Evolutionary conservation across 92 coral and sea anemone species (phyloP), one percentile per base, ranked within the genome.

Genomic region (Plumapathes pennacea): DNA sequence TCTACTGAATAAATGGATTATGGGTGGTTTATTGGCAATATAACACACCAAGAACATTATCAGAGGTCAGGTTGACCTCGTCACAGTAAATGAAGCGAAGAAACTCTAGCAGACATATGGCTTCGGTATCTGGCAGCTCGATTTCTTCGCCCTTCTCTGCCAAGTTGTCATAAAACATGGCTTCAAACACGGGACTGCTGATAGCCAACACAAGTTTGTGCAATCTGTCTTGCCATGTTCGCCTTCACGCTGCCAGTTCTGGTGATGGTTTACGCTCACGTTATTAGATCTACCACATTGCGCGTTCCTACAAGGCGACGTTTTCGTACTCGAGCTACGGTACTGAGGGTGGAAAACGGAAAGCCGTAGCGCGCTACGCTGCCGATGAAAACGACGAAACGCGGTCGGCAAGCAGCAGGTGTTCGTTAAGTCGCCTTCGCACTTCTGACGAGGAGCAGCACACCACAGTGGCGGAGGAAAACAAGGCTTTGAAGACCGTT

Each of bases 61-160:
- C 82, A 37, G 58, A 47, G 49, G 82, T 79, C 68, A 71, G 40
- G 49, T 73, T 54, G 25, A 50, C 55, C 60, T 71, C 90, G 38
- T 83, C 85, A 18, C 55, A 57, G 32, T 83, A 77, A 10, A 83
- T 24, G 46, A 63, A 83, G 8, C 85, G 85, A 21, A 83, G 74
- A 26, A 77, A 83, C 46, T 75, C 85, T 4, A 77, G 14, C 33
- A 83, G 41, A 39, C 76, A 49, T 25, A 38, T 69, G 18, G 66
- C 59, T 46, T 84, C 82, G 41, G 81, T n/a, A n/a, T n/a, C n/a
- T n/a, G n/a, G n/a, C n/a, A n/a, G n/a, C n/a, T n/a, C n/a, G n/a
- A n/a, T n/a, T n/a, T n/a, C n/a, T n/a, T n/a, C n/a, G n/a, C n/a
- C n/a, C n/a, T n/a, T n/a, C n/a, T n/a, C n/a, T n/a, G n/a, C n/a